Evolutionary conservation across 2,888 invertebrate genomes (phyloP), one percentile per base, ranked within the genome.

Genomic region (Drosophila anomelani): DNA sequence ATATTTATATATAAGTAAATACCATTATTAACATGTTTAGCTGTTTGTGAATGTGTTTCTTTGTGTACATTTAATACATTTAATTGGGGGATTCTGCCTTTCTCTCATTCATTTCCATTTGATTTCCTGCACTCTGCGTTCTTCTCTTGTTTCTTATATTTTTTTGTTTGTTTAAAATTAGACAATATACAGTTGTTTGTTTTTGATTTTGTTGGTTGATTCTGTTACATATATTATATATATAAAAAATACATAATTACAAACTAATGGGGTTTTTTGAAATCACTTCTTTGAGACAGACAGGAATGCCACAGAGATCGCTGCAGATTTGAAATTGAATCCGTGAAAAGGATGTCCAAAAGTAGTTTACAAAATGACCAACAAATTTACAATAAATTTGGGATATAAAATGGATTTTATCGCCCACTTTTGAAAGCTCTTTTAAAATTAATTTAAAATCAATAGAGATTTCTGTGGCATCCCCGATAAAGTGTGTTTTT

Each of bases 241-340:
- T 80, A 80, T 70, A 75, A 77, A 81, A 80, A 75, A 79, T 79
- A 78, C 77, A 86, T 78, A 76, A 78, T 77, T 80, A 79, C 73
- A 81, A 66, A 60, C 62, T 77, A 73, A 74, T 77, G 53, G 51
- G 54, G 2, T 34, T 73, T 72, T 34, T 53, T 53, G 51, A 56
- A 73, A 72, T 71, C 72, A 72, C 61, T 71, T 72, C 46, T 71
- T 72, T 72, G 71, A 72, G 71, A 72, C 71, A 71, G 3, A 36
- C 34, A 53, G 51, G 34, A 5, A 1, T 20, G 34, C 23, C 51
- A 36, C 51, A 53, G 10, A 36, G 10, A 53, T 10, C 23, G 34
- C 51, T 34, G 34, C 9, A 10, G 51, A 53, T 53, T 53, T 36
- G 6, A 6, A 36, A 15, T 15, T 9, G 0, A 20, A 10, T n/a